These are phyloP conservation scores for Ladona fulva DNA, from an alignment of 1,140 invertebrate species.

Conservation along the genomic window DNA sequence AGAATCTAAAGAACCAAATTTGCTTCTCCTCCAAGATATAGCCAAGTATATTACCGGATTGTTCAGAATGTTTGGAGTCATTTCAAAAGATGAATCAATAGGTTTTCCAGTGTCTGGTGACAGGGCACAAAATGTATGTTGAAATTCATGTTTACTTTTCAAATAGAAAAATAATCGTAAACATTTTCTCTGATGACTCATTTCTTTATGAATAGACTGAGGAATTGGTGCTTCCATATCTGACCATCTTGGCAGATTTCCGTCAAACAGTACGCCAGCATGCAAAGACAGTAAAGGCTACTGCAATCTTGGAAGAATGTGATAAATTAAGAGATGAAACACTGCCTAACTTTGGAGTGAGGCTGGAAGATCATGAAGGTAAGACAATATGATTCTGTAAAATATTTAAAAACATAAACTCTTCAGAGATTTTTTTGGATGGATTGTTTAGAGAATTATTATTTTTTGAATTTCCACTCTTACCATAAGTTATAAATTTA, in stretches of 20 bases:
- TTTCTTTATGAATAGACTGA: slow-evolving; percentile 49
- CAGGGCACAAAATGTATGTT: slow-evolving; percentile 40
- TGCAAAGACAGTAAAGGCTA: slow-evolving; percentile 62
- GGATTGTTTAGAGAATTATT: too few relatives aligned
- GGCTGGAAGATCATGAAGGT: slow-evolving; percentile 84
- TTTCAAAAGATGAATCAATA: slow-evolving; percentile 57
- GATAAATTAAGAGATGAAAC: slow-evolving; percentile 80
- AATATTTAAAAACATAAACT: too few relatives aligned
- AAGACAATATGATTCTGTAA: slow-evolving; percentile 17
- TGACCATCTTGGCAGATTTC: slow-evolving; percentile 78
- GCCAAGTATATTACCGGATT: slow-evolving; percentile 78
- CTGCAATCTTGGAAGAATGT: slow-evolving; percentile 73
- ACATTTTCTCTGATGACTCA: too few relatives aligned
- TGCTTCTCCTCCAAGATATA: slow-evolving; percentile 53
- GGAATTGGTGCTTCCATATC: slow-evolving; percentile 75
- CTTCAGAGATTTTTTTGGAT: too few relatives aligned
- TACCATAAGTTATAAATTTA: too few relatives aligned
- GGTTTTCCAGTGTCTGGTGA: slow-evolving; percentile 60
- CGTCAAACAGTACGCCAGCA: slow-evolving; percentile 68
- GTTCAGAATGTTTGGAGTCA: slow-evolving; percentile 81
- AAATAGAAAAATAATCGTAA: too few relatives aligned
- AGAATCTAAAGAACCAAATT: slow-evolving; percentile 36
- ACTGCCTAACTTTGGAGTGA: slow-evolving; percentile 82
- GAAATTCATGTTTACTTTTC: too few relatives aligned
- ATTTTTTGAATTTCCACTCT: too few relatives aligned